Base-by-base conservation (phyloP, 2,888 invertebrate species). In the Oscheius sp. region DNA sequence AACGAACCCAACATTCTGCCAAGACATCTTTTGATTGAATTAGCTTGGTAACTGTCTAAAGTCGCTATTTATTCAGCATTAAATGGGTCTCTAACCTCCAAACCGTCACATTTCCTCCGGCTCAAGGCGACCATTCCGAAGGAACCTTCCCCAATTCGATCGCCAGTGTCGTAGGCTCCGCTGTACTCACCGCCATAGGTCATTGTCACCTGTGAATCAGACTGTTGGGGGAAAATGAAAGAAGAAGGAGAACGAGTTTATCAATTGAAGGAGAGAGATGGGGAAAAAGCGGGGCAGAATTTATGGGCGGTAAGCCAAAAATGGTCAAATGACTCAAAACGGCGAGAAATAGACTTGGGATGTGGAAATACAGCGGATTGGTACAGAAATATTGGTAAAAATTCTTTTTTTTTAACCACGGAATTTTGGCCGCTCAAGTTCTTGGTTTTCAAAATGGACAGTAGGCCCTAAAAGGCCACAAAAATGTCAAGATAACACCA, bases 111-210 rank as follows among this genome's bases (percentile, higher is more conserved):
- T 46, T 92, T 91, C 0, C 92, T 90, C 85, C 91, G 92, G 16
- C 92, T 92, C 91, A 93, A 91, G 81, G 92, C 92, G 0, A 93
- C 93, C 86, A 92, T 93, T 0, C 93, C 93, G 89, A 92, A 93
- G 0, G 93, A 93, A 25, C 93, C 93, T 89, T 92, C 92, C 88
- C 93, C 93, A 46, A 93, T 93, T 82, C 93, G 92, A 79, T 92
- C 91, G 16, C 92, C 89, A 0, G 92, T 89, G 35, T 88, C 85
- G 76, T 90, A 93, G 69, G 91, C 91, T 77, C 92, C 91, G 73
- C 87, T 90, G 87, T 92, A 93, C 55, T 82, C 49, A 5, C 49
- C 49, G 16, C 21, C 49, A 13, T 49, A 16, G 21, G 3, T 49
- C 49, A 21, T 49, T 35, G 35, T 35, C 5, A 3, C 35, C 35